Percentiles rank a stretch among this genome's conserved stretches.
These are phyloP conservation scores for Otolemur crassicaudatus DNA, from an alignment of 2,797 vertebrate species.

Conservation along the genomic window DNA sequence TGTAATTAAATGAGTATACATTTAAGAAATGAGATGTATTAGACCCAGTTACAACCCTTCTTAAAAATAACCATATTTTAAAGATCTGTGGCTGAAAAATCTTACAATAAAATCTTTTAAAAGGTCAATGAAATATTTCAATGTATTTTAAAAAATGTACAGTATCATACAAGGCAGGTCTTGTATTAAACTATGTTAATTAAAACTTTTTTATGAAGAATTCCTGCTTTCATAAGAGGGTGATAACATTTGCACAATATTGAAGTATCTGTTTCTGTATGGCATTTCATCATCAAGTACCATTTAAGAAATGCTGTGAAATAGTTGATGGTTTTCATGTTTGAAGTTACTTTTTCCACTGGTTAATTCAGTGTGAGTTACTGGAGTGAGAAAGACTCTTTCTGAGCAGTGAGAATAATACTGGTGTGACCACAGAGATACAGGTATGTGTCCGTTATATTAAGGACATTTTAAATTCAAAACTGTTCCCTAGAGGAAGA, in stretches of 20 bases:
- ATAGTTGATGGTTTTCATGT: neutral
- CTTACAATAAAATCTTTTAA: neutral
- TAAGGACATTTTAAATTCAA: neutral
- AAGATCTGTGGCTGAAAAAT: neutral
- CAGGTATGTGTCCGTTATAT: neutral
- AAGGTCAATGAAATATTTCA: neutral
- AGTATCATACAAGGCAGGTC: neutral
- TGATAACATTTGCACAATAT: accelerated
- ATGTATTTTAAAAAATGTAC: neutral
- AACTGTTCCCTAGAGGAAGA: neutral
- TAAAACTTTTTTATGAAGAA: neutral
- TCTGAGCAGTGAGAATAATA: neutral
- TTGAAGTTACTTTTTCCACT: neutral
- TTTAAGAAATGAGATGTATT: neutral
- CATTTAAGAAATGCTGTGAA: neutral
- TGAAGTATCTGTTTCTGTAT: neutral
- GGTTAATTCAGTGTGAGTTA: neutral
- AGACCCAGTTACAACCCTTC: neutral
- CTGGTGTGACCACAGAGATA: neutral
- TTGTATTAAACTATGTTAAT: neutral
- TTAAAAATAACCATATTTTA: neutral
- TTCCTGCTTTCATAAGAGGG: neutral
- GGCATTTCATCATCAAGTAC: neutral
- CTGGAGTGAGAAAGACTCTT: neutral
- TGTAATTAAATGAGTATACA: neutral